phyloP scores from a whole-genome alignment of 2,797 vertebrate genomes.

The Coilia nasus region DNA sequence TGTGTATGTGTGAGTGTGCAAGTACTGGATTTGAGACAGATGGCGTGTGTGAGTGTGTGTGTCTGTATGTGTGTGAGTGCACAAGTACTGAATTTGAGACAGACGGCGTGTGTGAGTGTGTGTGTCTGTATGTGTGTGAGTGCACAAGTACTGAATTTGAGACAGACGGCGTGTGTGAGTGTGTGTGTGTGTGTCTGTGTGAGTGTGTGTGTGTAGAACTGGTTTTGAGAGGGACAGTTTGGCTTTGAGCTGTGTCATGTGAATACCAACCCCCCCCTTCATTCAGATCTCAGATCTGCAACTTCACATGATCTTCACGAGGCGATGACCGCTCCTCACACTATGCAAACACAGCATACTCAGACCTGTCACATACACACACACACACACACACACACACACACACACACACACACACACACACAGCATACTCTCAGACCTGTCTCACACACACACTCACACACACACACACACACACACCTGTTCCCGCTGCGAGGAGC shows the following conservation, averaged over 20 bases:
- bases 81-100: background rate
- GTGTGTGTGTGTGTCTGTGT: background rate
- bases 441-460: slow-evolving; percentile 33
- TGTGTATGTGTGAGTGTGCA: background rate
- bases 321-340: slow-evolving; percentile 32
- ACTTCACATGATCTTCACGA: too few relatives aligned
- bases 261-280: too few relatives aligned
- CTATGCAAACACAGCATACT: too few relatives aligned
- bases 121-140: too few relatives aligned
- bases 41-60: background rate
- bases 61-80: background rate
- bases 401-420: slow-evolving; percentile 30
- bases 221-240: too few relatives aligned
- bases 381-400: slow-evolving; percentile 20
- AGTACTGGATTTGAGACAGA: too few relatives aligned
- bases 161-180: background rate
- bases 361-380: slow-evolving; percentile 44
- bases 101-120: background rate
- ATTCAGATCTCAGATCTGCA: too few relatives aligned
- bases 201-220: background rate
- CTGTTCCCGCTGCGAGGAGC: background rate
- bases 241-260: too few relatives aligned
- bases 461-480: slow-evolving; percentile 37
- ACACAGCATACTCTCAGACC: slow-evolving; percentile 32
- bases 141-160: too few relatives aligned